These are phyloP conservation scores for Melanotaenia maccullochi DNA, from an alignment of 2,797 vertebrate species.

Conservation along the genomic window DNA sequence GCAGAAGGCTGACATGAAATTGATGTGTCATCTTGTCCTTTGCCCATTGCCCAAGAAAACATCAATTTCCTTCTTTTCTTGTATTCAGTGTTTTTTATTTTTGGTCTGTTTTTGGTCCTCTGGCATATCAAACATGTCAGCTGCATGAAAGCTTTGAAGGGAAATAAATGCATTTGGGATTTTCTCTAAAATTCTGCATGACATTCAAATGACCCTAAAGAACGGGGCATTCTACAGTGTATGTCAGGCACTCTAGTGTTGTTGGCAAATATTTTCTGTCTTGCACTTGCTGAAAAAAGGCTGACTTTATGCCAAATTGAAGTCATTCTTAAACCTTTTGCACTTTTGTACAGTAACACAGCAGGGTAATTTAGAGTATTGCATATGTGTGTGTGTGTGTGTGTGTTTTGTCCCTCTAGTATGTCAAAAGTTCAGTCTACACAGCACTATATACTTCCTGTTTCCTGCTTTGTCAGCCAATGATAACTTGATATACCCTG, in stretches of 20 bases:
- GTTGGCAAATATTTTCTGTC: background rate
- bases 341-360: slow-evolving; percentile 1
- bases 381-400: slow-evolving; percentile 17
- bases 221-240: background rate
- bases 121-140: background rate
- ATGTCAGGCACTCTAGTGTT: background rate
- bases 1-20: slow-evolving; percentile 56
- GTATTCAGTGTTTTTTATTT: background rate
- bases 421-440: slow-evolving; percentile 55
- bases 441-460: slow-evolving; percentile 65
- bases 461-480: slow-evolving; percentile 71
- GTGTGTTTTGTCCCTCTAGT: slow-evolving; percentile 34
- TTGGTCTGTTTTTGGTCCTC: too few relatives aligned
- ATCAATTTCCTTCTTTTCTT: background rate
- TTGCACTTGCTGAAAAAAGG: background rate
- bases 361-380: background rate
- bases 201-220: slow-evolving; percentile 3
- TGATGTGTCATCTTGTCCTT: slow-evolving; percentile 19
- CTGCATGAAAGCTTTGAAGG: background rate
- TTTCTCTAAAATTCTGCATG: background rate
- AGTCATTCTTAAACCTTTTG: background rate
- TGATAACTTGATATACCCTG: slow-evolving; percentile 75
- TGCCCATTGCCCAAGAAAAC: slow-evolving; percentile 8
- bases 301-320: background rate
- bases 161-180: background rate